Evolutionary conservation across 2,888 invertebrate genomes (phyloP).

Genomic region (Pilophorus perplexus): DNA sequence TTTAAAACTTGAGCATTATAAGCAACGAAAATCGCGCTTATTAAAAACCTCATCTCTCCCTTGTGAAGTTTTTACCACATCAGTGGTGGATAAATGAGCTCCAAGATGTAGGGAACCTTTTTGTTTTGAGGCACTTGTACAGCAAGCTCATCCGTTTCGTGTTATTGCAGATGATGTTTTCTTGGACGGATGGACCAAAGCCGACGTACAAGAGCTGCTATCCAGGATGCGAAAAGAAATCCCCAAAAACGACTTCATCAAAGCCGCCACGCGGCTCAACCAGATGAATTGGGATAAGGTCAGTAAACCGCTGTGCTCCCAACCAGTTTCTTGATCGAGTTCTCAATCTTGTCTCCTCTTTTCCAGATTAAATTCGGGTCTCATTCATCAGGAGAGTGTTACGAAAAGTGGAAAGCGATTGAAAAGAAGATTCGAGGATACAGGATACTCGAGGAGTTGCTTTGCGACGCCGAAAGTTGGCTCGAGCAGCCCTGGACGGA

Average conservation of each 20-base stretch:
- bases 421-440: slow-evolving; percentile 55
- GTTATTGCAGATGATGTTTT: slow-evolving; percentile 34
- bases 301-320: slow-evolving; percentile 42
- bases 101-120: too few relatives aligned
- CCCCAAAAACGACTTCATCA: slow-evolving; percentile 55
- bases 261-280: slow-evolving; percentile 53
- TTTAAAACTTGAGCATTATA: too few relatives aligned
- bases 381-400: slow-evolving; percentile 56
- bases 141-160: too few relatives aligned
- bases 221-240: slow-evolving; percentile 53
- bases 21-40: too few relatives aligned
- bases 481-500: slow-evolving; percentile 55
- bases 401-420: slow-evolving; percentile 55
- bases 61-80: too few relatives aligned
- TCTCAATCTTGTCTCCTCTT: too few relatives aligned
- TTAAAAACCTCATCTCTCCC: too few relatives aligned
- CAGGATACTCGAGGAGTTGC: slow-evolving; percentile 55
- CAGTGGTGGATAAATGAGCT: too few relatives aligned
- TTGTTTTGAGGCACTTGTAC: too few relatives aligned
- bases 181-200: slow-evolving; percentile 52
- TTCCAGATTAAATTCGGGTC: slow-evolving; percentile 55
- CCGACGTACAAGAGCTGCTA: slow-evolving; percentile 54
- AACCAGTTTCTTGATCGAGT: too few relatives aligned
- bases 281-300: slow-evolving; percentile 56
- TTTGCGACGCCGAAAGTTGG: slow-evolving; percentile 56